phyloP scores from a whole-genome alignment of 2,888 invertebrate species.

The Cosmia trapezina region DNA sequence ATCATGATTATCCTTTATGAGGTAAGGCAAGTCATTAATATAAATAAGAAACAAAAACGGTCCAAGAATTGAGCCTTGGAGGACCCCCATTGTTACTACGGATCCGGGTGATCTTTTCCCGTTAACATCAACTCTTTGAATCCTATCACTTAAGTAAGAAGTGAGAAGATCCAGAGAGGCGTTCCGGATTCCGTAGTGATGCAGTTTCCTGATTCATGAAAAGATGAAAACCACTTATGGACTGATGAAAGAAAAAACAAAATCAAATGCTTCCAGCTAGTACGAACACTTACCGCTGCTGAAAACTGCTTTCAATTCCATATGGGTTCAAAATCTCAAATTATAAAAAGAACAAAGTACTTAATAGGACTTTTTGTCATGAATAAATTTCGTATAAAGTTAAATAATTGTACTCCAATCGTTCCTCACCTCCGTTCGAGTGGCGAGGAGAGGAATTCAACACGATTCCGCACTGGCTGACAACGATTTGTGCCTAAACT shows the following conservation, averaged over 20 bases:
- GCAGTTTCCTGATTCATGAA: no score
- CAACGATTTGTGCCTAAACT: constrained; percentile 69
- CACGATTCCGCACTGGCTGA: constrained; percentile 57
- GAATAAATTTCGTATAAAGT: constrained; percentile 61
- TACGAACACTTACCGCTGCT: neutral
- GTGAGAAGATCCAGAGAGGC: no score
- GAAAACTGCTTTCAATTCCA: constrained; percentile 31
- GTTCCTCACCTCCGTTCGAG: constrained; percentile 41
- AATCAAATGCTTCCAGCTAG: constrained; percentile 24
- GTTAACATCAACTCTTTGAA: no score
- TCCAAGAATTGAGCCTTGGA: no score
- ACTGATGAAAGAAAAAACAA: constrained; percentile 24
- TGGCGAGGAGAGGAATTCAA: constrained; percentile 39
- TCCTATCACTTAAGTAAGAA: no score
- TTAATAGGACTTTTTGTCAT: constrained; percentile 54
- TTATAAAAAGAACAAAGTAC: constrained; percentile 61
- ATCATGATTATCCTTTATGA: no score
- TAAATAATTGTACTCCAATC: constrained; percentile 59
- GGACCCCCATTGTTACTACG: no score
- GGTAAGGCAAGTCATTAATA: no score
- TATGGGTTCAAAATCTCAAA: constrained; percentile 48
- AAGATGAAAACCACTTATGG: constrained; percentile 18
- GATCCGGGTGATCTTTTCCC: no score
- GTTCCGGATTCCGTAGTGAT: no score
- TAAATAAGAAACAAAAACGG: no score